Evolutionary conservation across 1,140 invertebrate species (phyloP), one percentile per base, ranked within the genome.

Genomic region (Pseudoatta argentina): DNA sequence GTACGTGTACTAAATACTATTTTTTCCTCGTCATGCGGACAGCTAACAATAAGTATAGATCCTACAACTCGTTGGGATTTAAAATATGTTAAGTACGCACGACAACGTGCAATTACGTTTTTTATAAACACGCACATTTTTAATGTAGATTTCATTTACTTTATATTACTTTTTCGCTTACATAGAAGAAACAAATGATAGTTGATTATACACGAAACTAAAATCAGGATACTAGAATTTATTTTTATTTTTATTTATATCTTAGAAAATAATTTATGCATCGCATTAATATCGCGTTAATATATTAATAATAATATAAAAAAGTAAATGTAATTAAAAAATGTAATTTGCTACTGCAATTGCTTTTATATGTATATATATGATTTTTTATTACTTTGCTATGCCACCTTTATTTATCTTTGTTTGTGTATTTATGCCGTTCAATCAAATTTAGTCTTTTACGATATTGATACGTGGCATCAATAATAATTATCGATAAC

Each of bases 1-100:
- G 21, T 39, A 59, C 34, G 79, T 82, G 67, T 59, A 82, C 39
- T 39, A 39, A 73, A 75, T 83, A 75, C 69, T 83, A 83, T 83
- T 83, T 83, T 75, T 83, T 63, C 55, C 39, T 51, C 55, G 55
- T 55, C 79, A 18, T 21, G 24, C 79, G 18, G 3, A 3, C 14
- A 18, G 24, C 55, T 83, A 83, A 30, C 30, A 30, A 30, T 30
- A 30, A 73, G n/a, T 75, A 63, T 75, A 83, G 39, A 83, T 18
- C 5, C 39, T 82, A 59, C 48, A 72, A n/a, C 67, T 83, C 55
- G 14, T 61, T 39, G 55, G 12, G 39, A 83, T 83, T 73, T 73
- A 73, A 83, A 82, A 44, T 69, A 69, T 44, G 21, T 51, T 44
- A 59, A 16, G 14, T 81, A 81, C 51, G n/a, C 24, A 44, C 8